phyloP scores from a whole-genome alignment of 2,797 vertebrate species.

The Pseudochaenichthys georgianus region DNA sequence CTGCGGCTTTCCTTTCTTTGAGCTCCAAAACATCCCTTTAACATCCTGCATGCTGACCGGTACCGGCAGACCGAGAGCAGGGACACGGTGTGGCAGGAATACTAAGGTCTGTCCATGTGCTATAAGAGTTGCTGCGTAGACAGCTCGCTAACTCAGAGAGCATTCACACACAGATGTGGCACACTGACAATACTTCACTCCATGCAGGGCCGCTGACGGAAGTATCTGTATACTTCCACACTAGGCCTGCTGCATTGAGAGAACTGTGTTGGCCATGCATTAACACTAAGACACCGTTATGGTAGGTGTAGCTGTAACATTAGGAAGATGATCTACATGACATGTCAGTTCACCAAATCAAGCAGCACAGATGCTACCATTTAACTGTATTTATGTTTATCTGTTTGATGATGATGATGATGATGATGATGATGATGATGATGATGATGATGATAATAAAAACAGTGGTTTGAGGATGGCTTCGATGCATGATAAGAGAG shows the following conservation, averaged over 20 bases:
- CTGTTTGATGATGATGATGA: background rate
- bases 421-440: background rate
- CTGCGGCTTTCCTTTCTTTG: constrained; percentile 1
- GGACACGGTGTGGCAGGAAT: constrained; percentile 22
- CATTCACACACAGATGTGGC: background rate
- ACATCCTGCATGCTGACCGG: constrained; percentile 62
- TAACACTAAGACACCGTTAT: background rate
- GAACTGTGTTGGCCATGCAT: background rate
- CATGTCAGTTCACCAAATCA: background rate
- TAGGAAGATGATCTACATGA: background rate
- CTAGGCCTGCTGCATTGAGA: background rate
- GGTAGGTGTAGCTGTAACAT: background rate
- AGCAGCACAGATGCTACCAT: background rate
- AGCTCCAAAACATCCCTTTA: constrained; percentile 47
- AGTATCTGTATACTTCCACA: background rate
- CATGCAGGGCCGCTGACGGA: background rate
- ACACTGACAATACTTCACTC: background rate
- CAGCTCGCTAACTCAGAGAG: no score
- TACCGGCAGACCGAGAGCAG: constrained; percentile 32
- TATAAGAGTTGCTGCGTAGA: background rate
- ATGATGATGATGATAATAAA: background rate
- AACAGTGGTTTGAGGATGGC: no score
- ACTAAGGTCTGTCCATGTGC: background rate
- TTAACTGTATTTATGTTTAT: background rate
- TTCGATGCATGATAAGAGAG: no score